Base-by-base conservation (phyloP, 2,797 vertebrate species). In the Amblyopsis hoosieri region DNA sequence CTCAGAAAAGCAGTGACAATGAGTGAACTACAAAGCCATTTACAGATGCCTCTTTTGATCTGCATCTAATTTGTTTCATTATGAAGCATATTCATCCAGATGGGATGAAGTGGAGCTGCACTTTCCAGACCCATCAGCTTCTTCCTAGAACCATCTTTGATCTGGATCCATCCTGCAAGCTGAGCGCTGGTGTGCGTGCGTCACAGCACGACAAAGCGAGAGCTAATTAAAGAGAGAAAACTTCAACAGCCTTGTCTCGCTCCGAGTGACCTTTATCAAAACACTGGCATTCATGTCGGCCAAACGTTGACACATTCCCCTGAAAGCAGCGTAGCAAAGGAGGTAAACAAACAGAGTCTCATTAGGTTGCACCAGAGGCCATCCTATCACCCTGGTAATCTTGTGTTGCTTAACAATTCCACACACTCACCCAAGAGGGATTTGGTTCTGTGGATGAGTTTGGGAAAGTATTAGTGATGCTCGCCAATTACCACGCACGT, bases 241-340 rank as follows among this genome's bases (percentile, higher is more conserved):
- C 89, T 88, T 88, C 79, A 77, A 73, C 77, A 51, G 80, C 81
- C 85, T 74, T 85, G 85, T 86, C 88, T 91, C 83, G 76, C 85
- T 85, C 82, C 85, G 88, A 79, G 82, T 91, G 91, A 92, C 90
- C 90, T 92, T 91, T 90, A 89, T 89, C 90, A 88, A 87, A 85
- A 85, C 82, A 81, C 85, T 89, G 88, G 85, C 88, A 84, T 87
- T 88, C 85, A 82, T 85, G 88, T 85, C 74, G 69, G 76, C 79
- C 83, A 86, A 85, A 82, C 75, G 68, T 80, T 85, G 83, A 74
- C 81, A 86, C 78, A 82, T 83, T 83, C 74, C 75, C 52, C 71
- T 69, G 74, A 76, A 76, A 76, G 80, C 75, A 45, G 67, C 57
- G 74, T 45, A 67, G 61, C 55, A 64, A 59, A 67, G 69, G 67